These are phyloP conservation scores for Laspeyria flexula DNA, from an alignment of 2,888 invertebrate genomes.

Conservation along the genomic window DNA sequence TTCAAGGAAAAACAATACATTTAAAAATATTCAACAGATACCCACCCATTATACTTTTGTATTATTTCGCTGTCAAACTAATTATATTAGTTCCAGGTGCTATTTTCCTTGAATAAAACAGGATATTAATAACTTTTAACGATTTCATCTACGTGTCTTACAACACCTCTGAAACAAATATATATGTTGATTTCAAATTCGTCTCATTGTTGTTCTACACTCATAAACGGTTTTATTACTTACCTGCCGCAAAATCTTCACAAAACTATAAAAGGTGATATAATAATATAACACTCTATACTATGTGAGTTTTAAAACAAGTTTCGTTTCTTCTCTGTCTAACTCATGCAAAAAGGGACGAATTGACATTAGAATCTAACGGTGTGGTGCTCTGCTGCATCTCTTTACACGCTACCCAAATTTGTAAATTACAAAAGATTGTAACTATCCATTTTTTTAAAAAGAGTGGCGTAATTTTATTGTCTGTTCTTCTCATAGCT, in stretches of 20 bases:
- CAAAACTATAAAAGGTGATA: background rate
- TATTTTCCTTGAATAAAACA: slow-evolving; percentile 9
- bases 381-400: too few species aligned
- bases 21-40: background rate
- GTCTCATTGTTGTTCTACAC: background rate
- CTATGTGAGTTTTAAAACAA: background rate
- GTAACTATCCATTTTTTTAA: too few species aligned
- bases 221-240: background rate
- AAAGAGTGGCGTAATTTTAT: too few species aligned
- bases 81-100: background rate
- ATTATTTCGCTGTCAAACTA: background rate
- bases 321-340: background rate
- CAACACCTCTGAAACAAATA: background rate
- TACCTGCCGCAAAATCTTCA: background rate
- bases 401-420: too few species aligned
- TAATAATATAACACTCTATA: background rate
- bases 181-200: background rate
- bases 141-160: background rate
- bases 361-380: too few species aligned
- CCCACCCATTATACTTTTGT: background rate
- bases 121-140: slow-evolving; percentile 2
- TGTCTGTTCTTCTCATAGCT: too few species aligned
- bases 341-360: background rate
- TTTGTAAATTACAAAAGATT: too few species aligned
- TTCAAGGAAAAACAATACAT: background rate